Evolutionary conservation across 1,140 invertebrate species (phyloP).

Genomic region (Holotrichia oblita): DNA sequence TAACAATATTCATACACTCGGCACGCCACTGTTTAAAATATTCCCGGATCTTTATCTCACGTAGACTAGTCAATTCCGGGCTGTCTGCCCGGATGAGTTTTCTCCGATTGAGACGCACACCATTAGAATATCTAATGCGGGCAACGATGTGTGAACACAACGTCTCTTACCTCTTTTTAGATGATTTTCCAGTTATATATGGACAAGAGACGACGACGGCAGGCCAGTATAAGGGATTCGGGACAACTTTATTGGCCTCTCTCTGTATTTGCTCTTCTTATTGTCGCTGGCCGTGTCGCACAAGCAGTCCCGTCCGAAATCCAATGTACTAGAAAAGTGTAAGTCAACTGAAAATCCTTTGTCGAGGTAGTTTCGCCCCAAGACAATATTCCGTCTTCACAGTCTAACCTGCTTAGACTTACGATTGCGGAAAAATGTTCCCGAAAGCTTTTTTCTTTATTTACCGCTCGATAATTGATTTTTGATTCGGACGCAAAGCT

Average conservation of each 20-base stretch:
- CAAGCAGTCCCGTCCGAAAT: slow-evolving; percentile 25
- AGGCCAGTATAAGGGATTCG: background rate
- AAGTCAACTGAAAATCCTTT: slow-evolving; percentile 35
- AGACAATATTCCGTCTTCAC: background rate
- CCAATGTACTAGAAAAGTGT: slow-evolving; percentile 33
- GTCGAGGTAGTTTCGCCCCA: background rate
- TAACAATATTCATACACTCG: too few species aligned
- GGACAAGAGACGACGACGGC: slow-evolving; percentile 8
- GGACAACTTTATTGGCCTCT: slow-evolving; percentile 30
- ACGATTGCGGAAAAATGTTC: too few species aligned
- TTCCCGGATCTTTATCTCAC: slow-evolving; percentile 44
- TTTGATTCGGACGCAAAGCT: too few species aligned
- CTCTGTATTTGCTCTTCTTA: slow-evolving; percentile 29
- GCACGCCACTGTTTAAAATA: slow-evolving; percentile 22
- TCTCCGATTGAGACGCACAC: slow-evolving; percentile 52
- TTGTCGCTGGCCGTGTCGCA: slow-evolving; percentile 6
- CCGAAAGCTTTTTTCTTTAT: too few species aligned
- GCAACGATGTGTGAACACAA: slow-evolving; percentile 53
- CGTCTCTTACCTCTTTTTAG: slow-evolving; percentile 19
- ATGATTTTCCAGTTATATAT: slow-evolving; percentile 39
- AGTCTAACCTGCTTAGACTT: too few species aligned
- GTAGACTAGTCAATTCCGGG: slow-evolving; percentile 53
- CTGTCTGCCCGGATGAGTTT: slow-evolving; percentile 51
- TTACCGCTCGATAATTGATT: too few species aligned
- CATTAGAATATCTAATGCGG: slow-evolving; percentile 55